Evolutionary conservation across 2,888 invertebrate species (phyloP).

Genomic region (Adelphocoris suturalis): DNA sequence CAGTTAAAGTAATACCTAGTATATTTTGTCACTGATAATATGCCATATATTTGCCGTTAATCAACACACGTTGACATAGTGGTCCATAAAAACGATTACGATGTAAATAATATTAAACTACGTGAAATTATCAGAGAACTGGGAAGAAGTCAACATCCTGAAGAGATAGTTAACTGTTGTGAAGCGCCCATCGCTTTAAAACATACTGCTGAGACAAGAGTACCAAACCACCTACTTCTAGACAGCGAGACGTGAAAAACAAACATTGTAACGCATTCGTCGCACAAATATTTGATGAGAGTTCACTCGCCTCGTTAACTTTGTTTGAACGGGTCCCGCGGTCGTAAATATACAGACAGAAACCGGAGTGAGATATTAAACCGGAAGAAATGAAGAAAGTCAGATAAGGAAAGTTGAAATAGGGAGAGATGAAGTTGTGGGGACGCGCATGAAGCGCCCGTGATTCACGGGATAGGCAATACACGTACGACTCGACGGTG

Average conservation of each 20-base stretch:
- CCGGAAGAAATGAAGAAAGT: constrained; percentile 7
- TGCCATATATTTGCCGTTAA: too few species aligned
- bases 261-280: constrained; percentile 15
- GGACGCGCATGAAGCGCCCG: neutral
- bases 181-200: neutral
- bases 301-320: neutral
- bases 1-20: too few species aligned
- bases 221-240: neutral
- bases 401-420: neutral
- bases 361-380: neutral
- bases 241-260: neutral
- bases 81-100: too few species aligned
- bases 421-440: neutral
- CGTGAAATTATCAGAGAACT: too few species aligned
- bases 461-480: neutral
- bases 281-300: constrained; percentile 22
- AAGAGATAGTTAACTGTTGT: too few species aligned
- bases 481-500: neutral
- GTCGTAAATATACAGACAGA: neutral
- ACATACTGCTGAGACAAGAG: neutral
- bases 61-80: too few species aligned
- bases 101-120: too few species aligned
- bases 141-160: too few species aligned
- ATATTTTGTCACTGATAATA: too few species aligned
- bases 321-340: neutral